Evolutionary conservation across 1,140 invertebrate genomes (phyloP).

Genomic region (Drosophila nebulosa): DNA sequence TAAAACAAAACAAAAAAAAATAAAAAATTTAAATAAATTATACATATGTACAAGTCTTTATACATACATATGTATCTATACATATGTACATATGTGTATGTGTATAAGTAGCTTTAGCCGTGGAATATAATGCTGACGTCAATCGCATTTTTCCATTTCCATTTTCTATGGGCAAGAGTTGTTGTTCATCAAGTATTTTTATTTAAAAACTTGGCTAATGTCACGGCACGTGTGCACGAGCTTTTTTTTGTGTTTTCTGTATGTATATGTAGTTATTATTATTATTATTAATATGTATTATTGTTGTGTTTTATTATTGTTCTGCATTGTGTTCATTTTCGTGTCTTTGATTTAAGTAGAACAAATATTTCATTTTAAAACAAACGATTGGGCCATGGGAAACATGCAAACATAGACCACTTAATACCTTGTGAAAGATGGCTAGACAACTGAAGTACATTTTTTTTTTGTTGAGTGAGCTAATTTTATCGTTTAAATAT

Average conservation of each 20-base stretch:
- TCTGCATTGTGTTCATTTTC: neutral
- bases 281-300: conserved; percentile 18
- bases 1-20: conserved; percentile 2
- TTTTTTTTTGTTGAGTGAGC: neutral
- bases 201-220: conserved; percentile 45
- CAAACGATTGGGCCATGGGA: conserved; percentile 29
- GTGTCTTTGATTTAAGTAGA: conserved; percentile 40
- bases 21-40: conserved; percentile 33
- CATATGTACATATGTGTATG: conserved; percentile 47
- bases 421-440: neutral
- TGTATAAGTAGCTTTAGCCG: conserved; percentile 59
- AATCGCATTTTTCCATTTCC: conserved; percentile 75
- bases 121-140: conserved; percentile 77
- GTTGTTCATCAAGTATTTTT: conserved; percentile 65
- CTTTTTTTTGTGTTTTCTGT: conserved; percentile 31
- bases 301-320: neutral
- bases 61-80: conserved; percentile 49
- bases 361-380: conserved; percentile 56
- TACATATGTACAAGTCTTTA: conserved; percentile 25
- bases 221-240: conserved; percentile 66
- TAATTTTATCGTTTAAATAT: no score
- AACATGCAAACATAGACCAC: neutral
- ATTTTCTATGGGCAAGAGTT: conserved; percentile 64
- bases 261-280: conserved; percentile 4
- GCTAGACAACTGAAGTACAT: neutral